Percentiles rank a stretch among this genome's conserved stretches.
These are phyloP conservation scores for Harmothoe impar DNA, from an alignment of 2,888 invertebrate genomes.

Conservation along the genomic window DNA sequence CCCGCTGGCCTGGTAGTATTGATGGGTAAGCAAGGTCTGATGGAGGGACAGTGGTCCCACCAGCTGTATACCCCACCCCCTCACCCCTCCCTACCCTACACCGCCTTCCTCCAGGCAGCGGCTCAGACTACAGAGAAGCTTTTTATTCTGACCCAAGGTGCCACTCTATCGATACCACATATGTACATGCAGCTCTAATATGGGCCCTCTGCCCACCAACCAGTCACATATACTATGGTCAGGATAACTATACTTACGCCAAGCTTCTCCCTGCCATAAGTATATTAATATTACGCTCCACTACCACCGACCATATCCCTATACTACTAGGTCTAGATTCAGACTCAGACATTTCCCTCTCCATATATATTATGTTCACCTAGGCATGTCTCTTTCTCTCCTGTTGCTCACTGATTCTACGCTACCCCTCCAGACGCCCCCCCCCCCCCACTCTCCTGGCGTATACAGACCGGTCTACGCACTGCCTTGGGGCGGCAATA, in stretches of 20 bases:
- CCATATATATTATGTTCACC: neutral
- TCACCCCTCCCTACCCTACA: neutral
- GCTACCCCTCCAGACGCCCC: neutral
- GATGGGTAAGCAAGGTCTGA: neutral
- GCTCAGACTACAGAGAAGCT: neutral
- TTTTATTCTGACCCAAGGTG: neutral
- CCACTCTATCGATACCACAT: neutral
- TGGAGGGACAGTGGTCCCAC: neutral
- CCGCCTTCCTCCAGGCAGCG: slow-evolving; percentile 3
- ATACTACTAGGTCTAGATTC: neutral
- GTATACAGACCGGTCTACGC: neutral
- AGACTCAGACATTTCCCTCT: neutral
- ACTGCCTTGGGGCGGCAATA: slow-evolving; percentile 34
- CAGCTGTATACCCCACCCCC: neutral
- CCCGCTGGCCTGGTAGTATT: neutral
- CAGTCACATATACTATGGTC: no score
- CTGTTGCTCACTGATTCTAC: neutral
- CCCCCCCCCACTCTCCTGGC: neutral
- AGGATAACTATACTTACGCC: no score
- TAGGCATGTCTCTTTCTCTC: neutral
- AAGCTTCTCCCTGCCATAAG: no score
- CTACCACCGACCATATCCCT: no score
- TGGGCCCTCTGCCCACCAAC: no score
- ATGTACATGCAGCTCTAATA: neutral
- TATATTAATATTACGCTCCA: no score